phyloP scores from a whole-genome alignment of 2,888 invertebrate species.

The Chrysomela aeneicollis region DNA sequence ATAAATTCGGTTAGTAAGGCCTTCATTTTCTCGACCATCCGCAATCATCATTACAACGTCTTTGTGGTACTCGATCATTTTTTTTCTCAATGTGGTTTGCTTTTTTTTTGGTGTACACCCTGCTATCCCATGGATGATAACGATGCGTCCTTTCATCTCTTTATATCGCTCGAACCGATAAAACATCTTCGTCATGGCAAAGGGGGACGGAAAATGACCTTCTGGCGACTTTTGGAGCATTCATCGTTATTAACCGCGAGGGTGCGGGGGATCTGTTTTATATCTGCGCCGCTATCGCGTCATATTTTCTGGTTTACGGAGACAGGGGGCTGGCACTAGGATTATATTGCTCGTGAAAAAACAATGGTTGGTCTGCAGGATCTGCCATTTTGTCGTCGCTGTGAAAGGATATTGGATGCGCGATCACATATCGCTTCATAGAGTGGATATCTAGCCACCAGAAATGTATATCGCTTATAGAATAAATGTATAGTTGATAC shows the following conservation, averaged over 20 bases:
- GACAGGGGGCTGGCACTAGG: slow-evolving; percentile 40
- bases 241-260: slow-evolving; percentile 46
- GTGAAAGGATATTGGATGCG: too few relatives aligned
- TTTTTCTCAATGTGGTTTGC: too few relatives aligned
- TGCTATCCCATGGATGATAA: neutral
- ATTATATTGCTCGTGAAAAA: slow-evolving; percentile 35
- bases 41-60: too few relatives aligned
- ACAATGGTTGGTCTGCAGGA: slow-evolving; percentile 30
- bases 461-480: too few relatives aligned
- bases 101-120: too few relatives aligned
- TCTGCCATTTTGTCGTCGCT: slow-evolving; percentile 28
- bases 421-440: too few relatives aligned
- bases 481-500: too few relatives aligned
- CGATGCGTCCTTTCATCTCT: neutral
- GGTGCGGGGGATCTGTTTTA: slow-evolving; percentile 40
- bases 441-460: too few relatives aligned
- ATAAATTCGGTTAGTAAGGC: too few relatives aligned
- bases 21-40: too few relatives aligned
- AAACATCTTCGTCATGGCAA: neutral
- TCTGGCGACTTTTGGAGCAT: slow-evolving; percentile 35
- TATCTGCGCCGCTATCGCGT: slow-evolving; percentile 38
- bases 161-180: neutral
- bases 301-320: slow-evolving; percentile 48
- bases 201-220: slow-evolving; percentile 5
- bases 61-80: too few relatives aligned